Conservation (phyloP, 2,113 vertebrate species). For the Calyptomena viridis region DNA sequence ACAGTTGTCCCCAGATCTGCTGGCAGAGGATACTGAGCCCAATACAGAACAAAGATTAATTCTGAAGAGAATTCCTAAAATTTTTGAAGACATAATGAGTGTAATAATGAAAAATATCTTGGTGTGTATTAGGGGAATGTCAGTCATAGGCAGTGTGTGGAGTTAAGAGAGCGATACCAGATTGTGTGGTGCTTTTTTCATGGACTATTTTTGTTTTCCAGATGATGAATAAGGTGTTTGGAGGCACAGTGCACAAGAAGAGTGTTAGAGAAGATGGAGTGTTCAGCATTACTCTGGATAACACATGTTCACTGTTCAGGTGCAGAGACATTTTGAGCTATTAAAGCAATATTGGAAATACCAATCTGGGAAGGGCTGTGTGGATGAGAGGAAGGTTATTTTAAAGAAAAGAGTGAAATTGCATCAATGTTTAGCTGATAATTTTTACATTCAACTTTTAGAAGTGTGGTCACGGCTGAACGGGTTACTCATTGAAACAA, state of each 20-base stretch:
- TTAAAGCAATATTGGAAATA: not conserved
- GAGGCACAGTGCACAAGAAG: conserved; percentile 96
- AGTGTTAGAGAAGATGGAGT: conserved; percentile 94
- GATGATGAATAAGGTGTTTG: conserved; percentile 99
- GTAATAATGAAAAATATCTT: not conserved
- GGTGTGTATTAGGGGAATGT: not conserved
- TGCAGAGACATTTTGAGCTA: conserved; percentile 2
- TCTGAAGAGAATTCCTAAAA: not conserved
- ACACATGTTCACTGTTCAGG: conserved; percentile 95
- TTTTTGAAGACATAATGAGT: not conserved
- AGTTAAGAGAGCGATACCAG: not conserved
- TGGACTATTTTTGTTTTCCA: conserved; percentile 39
- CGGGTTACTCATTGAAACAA: not conserved
- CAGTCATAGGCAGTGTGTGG: not conserved
- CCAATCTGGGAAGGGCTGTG: not conserved
- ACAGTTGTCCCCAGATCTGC: not conserved
- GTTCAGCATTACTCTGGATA: conserved; percentile 92
- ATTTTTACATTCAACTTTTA: not conserved
- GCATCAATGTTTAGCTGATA: not conserved
- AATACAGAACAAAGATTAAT: not conserved
- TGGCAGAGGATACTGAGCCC: not conserved
- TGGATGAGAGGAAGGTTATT: not conserved
- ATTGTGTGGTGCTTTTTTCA: not conserved
- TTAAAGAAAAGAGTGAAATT: not conserved
- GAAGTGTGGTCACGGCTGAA: not conserved